A percentile compares a stretch with the other conserved stretches of the same genome.
These are phyloP conservation scores for Pedionomus torquatus DNA, from an alignment of 2,113 vertebrate genomes.

Conservation along the genomic window DNA sequence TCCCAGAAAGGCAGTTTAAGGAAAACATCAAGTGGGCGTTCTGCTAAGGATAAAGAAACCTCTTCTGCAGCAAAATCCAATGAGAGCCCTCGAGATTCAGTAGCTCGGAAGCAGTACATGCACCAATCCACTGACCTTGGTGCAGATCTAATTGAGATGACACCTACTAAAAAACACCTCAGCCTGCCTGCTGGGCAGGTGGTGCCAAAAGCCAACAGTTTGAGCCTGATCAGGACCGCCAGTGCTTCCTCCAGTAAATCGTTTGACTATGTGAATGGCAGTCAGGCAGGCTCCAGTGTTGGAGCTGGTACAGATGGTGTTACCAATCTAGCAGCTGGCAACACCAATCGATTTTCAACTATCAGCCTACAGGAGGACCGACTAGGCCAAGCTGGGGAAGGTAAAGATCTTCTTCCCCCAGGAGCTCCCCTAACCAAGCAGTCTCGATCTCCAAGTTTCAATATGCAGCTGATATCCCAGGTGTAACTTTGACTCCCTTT, in stretches of 20 bases:
- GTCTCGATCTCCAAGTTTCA: conserved; percentile 98
- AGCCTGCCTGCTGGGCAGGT: conserved; percentile 85
- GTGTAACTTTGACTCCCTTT: conserved; percentile 80
- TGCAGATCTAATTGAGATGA: conserved; percentile 87
- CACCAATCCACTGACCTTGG: conserved; percentile 73
- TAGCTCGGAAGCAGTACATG: conserved; percentile 77
- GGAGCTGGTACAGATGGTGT: conserved; percentile 73
- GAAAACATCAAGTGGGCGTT: conserved; percentile 86
- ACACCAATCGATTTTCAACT: conserved; percentile 89
- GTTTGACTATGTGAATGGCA: conserved; percentile 92
- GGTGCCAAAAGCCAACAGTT: conserved; percentile 80
- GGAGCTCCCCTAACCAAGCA: conserved; percentile 92
- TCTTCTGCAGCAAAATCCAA: conserved; percentile 63
- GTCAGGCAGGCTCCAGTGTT: conserved; percentile 73
- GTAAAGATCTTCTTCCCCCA: conserved; percentile 84
- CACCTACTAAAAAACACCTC: conserved; percentile 91
- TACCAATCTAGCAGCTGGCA: conserved; percentile 76
- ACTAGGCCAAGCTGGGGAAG: conserved; percentile 83
- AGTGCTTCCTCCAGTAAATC: conserved; percentile 97
- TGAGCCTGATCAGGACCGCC: conserved; percentile 89
- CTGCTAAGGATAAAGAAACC: conserved; percentile 84
- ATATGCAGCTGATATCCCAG: conserved; percentile 99
- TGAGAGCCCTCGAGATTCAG: conserved; percentile 75
- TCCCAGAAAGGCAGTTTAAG: conserved; percentile 87
- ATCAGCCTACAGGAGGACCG: conserved; percentile 94